Evolutionary conservation across 2,113 vertebrate genomes (phyloP).

Genomic region (Puffinus mauretanicus): DNA sequence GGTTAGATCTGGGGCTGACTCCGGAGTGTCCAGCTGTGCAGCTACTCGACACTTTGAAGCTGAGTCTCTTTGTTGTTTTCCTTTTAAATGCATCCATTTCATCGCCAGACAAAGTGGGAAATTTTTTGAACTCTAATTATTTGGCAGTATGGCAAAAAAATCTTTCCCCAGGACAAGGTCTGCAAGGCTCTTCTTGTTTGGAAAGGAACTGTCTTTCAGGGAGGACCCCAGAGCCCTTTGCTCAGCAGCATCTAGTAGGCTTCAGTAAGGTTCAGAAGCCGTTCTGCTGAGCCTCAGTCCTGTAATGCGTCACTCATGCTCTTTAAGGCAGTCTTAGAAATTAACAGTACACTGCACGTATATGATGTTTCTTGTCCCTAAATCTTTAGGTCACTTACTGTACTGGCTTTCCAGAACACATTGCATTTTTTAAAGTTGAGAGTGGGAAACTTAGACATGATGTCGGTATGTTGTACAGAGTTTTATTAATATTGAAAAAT

Average conservation of each 20-base stretch:
- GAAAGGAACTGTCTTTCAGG: background rate
- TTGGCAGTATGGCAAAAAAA: background rate
- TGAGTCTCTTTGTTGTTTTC: background rate
- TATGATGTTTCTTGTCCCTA: background rate
- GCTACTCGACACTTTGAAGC: background rate
- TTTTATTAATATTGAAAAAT: background rate
- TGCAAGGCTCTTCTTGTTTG: background rate
- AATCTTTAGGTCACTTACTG: background rate
- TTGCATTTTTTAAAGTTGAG: fast-evolving
- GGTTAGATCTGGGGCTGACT: background rate
- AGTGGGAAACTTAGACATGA: background rate
- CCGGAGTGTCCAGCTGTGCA: background rate
- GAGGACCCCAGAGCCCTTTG: background rate
- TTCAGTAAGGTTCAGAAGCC: background rate
- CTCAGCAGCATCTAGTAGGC: background rate
- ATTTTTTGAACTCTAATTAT: background rate
- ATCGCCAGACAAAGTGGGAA: background rate
- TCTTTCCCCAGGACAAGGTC: background rate
- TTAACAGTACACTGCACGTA: background rate
- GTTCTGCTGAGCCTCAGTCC: background rate
- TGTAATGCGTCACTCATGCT: background rate
- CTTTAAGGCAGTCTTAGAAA: background rate
- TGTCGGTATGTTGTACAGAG: background rate
- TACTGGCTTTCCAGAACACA: background rate
- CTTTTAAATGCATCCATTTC: background rate